Evolutionary conservation across 2,888 invertebrate genomes (phyloP), one percentile per base, ranked within the genome.

Genomic region (Zhuqinia jingwanae): DNA sequence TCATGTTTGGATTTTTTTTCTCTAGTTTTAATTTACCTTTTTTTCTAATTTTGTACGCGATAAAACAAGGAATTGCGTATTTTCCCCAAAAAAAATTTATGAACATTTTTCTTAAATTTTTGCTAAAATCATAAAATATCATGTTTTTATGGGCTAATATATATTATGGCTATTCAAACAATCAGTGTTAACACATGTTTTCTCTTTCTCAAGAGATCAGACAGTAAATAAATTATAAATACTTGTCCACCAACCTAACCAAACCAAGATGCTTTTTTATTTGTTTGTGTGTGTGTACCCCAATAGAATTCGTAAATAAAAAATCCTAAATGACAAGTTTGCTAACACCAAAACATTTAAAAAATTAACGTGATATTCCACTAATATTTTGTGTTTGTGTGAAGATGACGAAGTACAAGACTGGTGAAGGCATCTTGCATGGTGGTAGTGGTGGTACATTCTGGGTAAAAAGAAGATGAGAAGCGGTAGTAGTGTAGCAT

Each of bases 391-490:
- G 8, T n/a, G n/a, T n/a, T 22, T 50, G 56, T 22, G 70, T 56
- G 80, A 80, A 80, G 56, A 80, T 80, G 80, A 65, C 36, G 65
- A 79, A 79, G 25, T 65, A 47, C 70, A 42, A 13, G 22, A 20
- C 11, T 58, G 58, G 13, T 50, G 50, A 50, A 15, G 50, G n/a
- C 15, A n/a, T n/a, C n/a, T n/a, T 15, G 58, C 58, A n/a, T 53
- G 17, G 53, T 53, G 36, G 36, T 36, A 36, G 36, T n/a, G n/a
- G n/a, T n/a, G n/a, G n/a, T n/a, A n/a, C n/a, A n/a, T n/a, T n/a
- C n/a, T n/a, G n/a, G n/a, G n/a, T n/a, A n/a, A n/a, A n/a, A n/a
- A n/a, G n/a, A n/a, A n/a, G n/a, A n/a, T n/a, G n/a, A n/a, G 36
- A 6, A 36, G 42, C 30, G 22, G 27, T 25, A 20, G 56, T n/a